A percentile compares a stretch with the other conserved stretches of the same genome.
phyloP scores from a whole-genome alignment of 2,888 invertebrate species.

The Agonopterix alstromeriana region DNA sequence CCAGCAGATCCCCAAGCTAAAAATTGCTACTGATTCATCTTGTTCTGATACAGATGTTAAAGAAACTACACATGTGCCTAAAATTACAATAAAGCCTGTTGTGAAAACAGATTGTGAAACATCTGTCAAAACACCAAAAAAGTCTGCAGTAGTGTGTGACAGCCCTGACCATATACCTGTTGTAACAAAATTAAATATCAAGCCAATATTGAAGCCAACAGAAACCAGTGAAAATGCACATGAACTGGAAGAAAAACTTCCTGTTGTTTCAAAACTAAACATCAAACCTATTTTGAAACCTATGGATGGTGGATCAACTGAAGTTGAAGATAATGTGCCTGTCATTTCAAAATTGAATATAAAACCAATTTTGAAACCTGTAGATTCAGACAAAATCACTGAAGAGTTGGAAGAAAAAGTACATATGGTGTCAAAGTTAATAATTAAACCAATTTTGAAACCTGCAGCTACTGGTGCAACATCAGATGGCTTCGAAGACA shows the following conservation, averaged over 20 bases:
- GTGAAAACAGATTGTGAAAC: slow-evolving; percentile 42
- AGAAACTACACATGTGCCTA: slow-evolving; percentile 69
- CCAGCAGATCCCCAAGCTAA: slow-evolving; percentile 37
- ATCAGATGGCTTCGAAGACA: slow-evolving; percentile 25
- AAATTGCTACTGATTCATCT: slow-evolving; percentile 41
- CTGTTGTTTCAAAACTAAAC: slow-evolving; percentile 73
- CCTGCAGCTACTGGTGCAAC: slow-evolving; percentile 30
- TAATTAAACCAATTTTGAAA: slow-evolving; percentile 51
- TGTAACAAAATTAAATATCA: slow-evolving; percentile 65
- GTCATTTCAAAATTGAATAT: slow-evolving; percentile 47
- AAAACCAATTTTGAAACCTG: slow-evolving; percentile 50
- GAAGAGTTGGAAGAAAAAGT: slow-evolving; percentile 32
- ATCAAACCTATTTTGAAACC: slow-evolving; percentile 55
- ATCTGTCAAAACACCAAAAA: slow-evolving; percentile 35
- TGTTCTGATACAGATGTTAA: slow-evolving; percentile 38
- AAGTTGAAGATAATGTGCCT: slow-evolving; percentile 37
- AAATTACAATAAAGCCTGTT: slow-evolving; percentile 76
- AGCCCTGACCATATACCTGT: slow-evolving; percentile 53
- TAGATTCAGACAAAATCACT: slow-evolving; percentile 24
- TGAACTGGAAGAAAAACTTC: slow-evolving; percentile 55
- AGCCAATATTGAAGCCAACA: slow-evolving; percentile 63
- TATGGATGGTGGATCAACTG: slow-evolving; percentile 25
- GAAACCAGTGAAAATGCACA: slow-evolving; percentile 45
- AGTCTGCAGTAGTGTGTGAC: slow-evolving; percentile 32
- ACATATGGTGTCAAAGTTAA: slow-evolving; percentile 46